phyloP scores from a whole-genome alignment of 2,888 invertebrate genomes.

The Prostheceraeus crozeri region DNA sequence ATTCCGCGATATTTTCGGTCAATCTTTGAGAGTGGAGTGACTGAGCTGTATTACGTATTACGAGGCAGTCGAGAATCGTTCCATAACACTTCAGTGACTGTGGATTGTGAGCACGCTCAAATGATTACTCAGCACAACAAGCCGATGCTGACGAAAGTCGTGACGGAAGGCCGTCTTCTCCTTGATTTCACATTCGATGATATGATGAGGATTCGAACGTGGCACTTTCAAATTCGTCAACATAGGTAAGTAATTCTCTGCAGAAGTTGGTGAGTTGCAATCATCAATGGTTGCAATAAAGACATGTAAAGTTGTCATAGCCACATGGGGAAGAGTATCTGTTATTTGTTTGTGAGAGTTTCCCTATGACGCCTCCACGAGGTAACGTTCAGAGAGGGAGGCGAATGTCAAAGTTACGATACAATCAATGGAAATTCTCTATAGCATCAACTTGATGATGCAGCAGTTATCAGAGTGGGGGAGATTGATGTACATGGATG shows the following conservation, averaged over 20 bases:
- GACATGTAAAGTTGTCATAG: too few relatives aligned
- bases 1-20: constrained; percentile 98
- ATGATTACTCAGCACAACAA: constrained; percentile 98
- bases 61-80: constrained; percentile 95
- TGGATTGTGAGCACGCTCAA: constrained; percentile 96
- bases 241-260: constrained; percentile 69
- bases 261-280: too few relatives aligned
- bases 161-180: constrained; percentile 91
- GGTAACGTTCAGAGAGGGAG: too few relatives aligned
- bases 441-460: too few relatives aligned
- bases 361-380: too few relatives aligned
- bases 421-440: too few relatives aligned
- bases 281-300: too few relatives aligned
- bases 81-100: constrained; percentile 87
- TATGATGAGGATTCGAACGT: constrained; percentile 96
- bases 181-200: constrained; percentile 98
- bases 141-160: constrained; percentile 92
- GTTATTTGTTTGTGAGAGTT: too few relatives aligned
- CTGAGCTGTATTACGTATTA: constrained; percentile 91
- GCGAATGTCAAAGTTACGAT: too few relatives aligned
- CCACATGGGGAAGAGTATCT: too few relatives aligned
- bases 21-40: constrained; percentile 94
- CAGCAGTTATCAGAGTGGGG: too few relatives aligned
- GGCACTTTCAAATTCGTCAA: constrained; percentile 90
- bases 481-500: too few relatives aligned